Base-by-base conservation (phyloP, 2,113 vertebrate species). In the Phyllostomus discolor region DNA sequence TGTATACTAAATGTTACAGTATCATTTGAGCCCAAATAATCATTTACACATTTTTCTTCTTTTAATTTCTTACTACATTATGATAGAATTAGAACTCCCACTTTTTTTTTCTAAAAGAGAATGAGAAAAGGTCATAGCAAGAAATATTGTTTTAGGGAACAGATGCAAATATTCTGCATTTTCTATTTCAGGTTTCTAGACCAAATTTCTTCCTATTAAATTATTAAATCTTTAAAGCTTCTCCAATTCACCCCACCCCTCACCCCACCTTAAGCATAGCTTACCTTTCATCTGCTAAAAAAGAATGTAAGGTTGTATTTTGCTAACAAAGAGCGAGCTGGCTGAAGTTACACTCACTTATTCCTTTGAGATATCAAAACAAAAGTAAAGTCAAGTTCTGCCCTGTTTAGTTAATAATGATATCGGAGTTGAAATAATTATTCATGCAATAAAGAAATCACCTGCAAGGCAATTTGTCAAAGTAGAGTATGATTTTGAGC, bases 351-450 rank as follows among this genome's bases (percentile, higher is more conserved):
- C 46, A 82, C 38, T 92, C 10, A 3, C 72, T 48, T 50, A 31
- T 81, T 67, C 67, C 35, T 96, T 91, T 95, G 48, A 96, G 2
- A 5, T 4, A 92, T 69, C 64, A 54, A 86, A 93, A 96, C 41
- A 88, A 82, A 92, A 96, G 73, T 72, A 97, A 97, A 89, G 24
- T 81, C 41, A 91, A 95, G 50, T 3, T 82, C 82, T 98, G 79
- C 79, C 24, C 33, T 95, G 73, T 73, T 97, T 97, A 94, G 90
- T 66, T 82, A 97, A 95, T 81, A 98, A n/a, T 86, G 85, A 98
- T 97, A 83, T 92, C 67, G 78, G 95, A 96, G 46, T 80, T 94
- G 93, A 98, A 97, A 98, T 98, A 98, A 98, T 98, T 98, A 93
- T 97, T 90, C 59, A 41, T 72, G 33, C 91, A 98, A 97, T 69